Conservation (phyloP, 1,140 invertebrate genomes). For the Macrostomum lignano region DNA sequence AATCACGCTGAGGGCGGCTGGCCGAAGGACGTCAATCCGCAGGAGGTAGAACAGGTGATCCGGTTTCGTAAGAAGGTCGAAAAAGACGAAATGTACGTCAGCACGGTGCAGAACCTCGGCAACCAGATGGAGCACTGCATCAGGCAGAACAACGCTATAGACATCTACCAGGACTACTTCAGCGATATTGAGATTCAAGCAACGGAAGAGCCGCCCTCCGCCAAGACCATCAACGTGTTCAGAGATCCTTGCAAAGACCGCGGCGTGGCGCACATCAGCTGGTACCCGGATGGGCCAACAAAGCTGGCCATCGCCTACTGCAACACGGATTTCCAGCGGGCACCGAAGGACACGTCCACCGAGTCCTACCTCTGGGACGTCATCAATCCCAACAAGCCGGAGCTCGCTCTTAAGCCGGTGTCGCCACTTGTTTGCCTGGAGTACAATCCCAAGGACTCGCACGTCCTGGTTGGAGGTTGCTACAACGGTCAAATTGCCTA, state of each 20-base stretch:
- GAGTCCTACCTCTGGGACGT: conserved; percentile 60
- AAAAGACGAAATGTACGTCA: conserved; percentile 69
- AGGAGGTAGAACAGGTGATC: conserved; percentile 56
- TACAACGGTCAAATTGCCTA: conserved; percentile 47
- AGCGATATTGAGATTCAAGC: conserved; percentile 29
- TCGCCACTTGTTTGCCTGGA: conserved; percentile 52
- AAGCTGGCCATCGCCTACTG: conserved; percentile 58
- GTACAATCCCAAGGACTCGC: conserved; percentile 64
- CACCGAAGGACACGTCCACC: conserved; percentile 34
- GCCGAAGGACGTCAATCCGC: conserved; percentile 72
- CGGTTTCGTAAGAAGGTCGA: conserved; percentile 71
- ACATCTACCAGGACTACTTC: conserved; percentile 68
- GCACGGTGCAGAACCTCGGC: conserved; percentile 45
- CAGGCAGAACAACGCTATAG: conserved; percentile 62
- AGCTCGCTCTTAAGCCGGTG: conserved; percentile 38
- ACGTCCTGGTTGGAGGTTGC: conserved; percentile 53
- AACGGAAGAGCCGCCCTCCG: conserved; percentile 25
- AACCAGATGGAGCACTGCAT: conserved; percentile 61
- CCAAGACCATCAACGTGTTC: conserved; percentile 30
- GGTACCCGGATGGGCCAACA: conserved; percentile 50
- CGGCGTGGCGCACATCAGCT: conserved; percentile 52
- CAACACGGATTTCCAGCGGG: conserved; percentile 45
- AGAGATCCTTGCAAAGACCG: conserved; percentile 35
- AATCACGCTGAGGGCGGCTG: conserved; percentile 77
- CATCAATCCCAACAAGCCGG: conserved; percentile 67